Evolutionary conservation across 2,888 invertebrate genomes (phyloP).

Genomic region (Alentia gelatinosa): DNA sequence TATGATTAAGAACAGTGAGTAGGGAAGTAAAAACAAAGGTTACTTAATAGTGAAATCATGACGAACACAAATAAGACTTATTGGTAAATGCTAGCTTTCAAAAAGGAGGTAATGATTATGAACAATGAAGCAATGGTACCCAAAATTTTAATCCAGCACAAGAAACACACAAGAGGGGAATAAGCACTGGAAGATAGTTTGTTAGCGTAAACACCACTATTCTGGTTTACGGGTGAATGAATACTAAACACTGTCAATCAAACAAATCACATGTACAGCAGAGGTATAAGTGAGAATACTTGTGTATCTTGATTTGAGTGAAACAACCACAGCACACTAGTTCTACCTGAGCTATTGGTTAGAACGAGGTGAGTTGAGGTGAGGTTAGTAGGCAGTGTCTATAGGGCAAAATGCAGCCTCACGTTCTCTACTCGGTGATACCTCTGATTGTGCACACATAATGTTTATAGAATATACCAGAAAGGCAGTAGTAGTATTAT

Average conservation of each 20-base stretch:
- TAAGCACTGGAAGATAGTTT: neutral
- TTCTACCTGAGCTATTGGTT: neutral
- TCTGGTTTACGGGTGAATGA: neutral
- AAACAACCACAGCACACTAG: neutral
- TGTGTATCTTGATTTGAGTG: neutral
- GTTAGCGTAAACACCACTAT: neutral
- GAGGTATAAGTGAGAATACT: neutral
- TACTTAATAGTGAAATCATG: neutral
- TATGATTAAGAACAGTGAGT: neutral
- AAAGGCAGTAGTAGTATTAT: too few relatives aligned
- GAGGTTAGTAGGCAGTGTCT: neutral
- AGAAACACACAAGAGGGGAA: neutral
- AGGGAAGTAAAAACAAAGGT: neutral
- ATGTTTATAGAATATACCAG: neutral
- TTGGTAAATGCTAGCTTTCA: neutral
- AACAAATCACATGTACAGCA: constrained; percentile 1
- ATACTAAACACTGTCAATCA: neutral
- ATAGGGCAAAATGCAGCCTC: neutral
- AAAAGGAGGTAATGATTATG: neutral
- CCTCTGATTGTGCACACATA: neutral
- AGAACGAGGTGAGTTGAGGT: neutral
- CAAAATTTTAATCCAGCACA: neutral
- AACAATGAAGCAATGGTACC: neutral
- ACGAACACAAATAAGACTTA: neutral
- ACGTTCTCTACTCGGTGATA: neutral